A percentile compares a stretch with the other conserved stretches of the same genome.
These are phyloP conservation scores for Noctua comes DNA, from an alignment of 2,888 invertebrate genomes.

Conservation along the genomic window DNA sequence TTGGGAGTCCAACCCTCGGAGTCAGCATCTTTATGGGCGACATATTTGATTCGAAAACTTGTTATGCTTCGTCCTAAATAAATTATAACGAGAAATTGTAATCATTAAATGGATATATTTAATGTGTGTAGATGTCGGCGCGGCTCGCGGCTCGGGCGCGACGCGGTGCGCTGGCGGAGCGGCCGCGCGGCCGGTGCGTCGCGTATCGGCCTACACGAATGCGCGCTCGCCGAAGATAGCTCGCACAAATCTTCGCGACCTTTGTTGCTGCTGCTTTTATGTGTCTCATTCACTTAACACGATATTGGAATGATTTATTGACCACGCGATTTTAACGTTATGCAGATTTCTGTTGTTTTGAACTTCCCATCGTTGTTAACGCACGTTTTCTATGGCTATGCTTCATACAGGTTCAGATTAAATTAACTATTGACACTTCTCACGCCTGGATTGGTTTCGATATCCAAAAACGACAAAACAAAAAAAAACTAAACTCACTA, in stretches of 20 bases:
- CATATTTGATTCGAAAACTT: constrained; percentile 90
- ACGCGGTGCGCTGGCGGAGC: constrained; percentile 71
- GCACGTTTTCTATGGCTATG: background rate
- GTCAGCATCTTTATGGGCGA: constrained; percentile 90
- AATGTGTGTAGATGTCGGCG: constrained; percentile 85
- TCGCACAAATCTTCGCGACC: constrained; percentile 83
- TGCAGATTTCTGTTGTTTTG: constrained; percentile 4
- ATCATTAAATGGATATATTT: constrained; percentile 90
- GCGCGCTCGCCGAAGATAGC: constrained; percentile 86
- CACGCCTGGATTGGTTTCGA: background rate
- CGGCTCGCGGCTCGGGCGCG: constrained; percentile 61
- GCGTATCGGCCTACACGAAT: constrained; percentile 87
- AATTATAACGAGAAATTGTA: constrained; percentile 90
- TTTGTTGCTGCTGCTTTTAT: constrained; percentile 82
- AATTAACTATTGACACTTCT: background rate
- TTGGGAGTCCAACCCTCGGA: constrained; percentile 86
- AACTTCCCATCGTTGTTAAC: background rate
- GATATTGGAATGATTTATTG: constrained; percentile 71
- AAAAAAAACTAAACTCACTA: background rate
- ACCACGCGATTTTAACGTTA: constrained; percentile 19
- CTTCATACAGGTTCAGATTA: background rate
- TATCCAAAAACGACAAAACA: background rate
- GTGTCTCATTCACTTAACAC: constrained; percentile 73
- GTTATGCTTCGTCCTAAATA: constrained; percentile 90
- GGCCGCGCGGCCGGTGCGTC: constrained; percentile 67